These are phyloP conservation scores for Ginglymostoma cirratum DNA, from an alignment of 2,113 vertebrate species.

Conservation along the genomic window DNA sequence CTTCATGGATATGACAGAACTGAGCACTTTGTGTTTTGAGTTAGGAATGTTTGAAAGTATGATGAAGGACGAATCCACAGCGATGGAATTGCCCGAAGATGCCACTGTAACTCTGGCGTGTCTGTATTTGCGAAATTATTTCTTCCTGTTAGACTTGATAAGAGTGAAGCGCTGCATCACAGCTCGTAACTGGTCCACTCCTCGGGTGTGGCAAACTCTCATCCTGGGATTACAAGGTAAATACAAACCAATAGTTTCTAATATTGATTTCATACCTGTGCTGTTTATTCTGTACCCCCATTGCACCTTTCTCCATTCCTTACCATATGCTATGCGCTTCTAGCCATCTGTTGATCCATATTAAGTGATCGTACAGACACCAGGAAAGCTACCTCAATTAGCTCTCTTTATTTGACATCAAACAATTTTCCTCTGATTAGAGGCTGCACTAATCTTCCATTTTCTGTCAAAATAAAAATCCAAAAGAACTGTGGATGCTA, in stretches of 20 bases:
- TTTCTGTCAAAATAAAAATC: neutral
- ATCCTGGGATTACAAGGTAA: slow-evolving; percentile 77
- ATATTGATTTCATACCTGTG: neutral
- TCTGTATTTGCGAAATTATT: slow-evolving; percentile 70
- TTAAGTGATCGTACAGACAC: neutral
- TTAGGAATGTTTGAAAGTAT: slow-evolving; percentile 57
- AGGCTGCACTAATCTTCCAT: neutral
- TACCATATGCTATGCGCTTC: neutral
- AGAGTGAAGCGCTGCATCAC: slow-evolving; percentile 73
- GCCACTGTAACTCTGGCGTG: slow-evolving; percentile 46
- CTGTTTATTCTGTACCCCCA: neutral
- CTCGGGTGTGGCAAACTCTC: slow-evolving; percentile 66
- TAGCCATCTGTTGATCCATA: neutral
- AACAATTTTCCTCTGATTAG: neutral
- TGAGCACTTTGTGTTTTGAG: slow-evolving; percentile 77
- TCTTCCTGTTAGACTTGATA: slow-evolving; percentile 81
- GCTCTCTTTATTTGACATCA: neutral
- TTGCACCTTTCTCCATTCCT: neutral
- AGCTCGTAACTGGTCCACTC: slow-evolving; percentile 54
- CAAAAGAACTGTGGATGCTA: no score
- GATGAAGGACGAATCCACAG: neutral
- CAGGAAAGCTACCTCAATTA: neutral
- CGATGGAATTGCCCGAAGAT: slow-evolving; percentile 8
- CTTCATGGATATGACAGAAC: slow-evolving; percentile 59
- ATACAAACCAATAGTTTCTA: neutral